Percentiles rank a stretch among this genome's conserved stretches.
phyloP scores from a whole-genome alignment of 92 coral and sea anemone genomes.

The Pocillopora meandrina region DNA sequence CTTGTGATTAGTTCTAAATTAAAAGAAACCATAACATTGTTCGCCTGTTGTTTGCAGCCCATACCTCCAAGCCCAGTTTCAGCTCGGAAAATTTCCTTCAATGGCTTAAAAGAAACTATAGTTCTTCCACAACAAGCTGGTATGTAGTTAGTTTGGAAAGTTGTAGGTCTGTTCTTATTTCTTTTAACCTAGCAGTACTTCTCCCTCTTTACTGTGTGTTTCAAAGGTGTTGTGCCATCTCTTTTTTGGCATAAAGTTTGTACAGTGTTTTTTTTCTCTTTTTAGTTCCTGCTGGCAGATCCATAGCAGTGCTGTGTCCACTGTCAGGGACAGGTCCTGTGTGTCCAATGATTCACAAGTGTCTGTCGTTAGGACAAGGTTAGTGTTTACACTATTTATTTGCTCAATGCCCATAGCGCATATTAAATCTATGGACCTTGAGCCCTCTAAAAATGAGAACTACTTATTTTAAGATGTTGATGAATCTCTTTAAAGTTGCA shows the following conservation, averaged over 20 bases:
- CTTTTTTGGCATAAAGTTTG: neutral
- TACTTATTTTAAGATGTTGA: too few relatives aligned
- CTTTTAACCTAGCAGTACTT: too few relatives aligned
- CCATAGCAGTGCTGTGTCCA: conserved; percentile 96
- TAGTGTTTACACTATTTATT: neutral
- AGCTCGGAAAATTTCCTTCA: conserved; percentile 90
- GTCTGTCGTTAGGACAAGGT: conserved; percentile 96
- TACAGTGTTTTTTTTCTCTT: neutral
- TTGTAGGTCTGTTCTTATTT: too few relatives aligned
- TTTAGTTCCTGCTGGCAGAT: conserved; percentile 82
- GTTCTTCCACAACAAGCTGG: conserved; percentile 84
- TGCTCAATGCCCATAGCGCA: neutral
- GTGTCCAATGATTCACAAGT: conserved; percentile 94
- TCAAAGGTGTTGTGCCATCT: too few relatives aligned
- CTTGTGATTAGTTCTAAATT: too few relatives aligned
- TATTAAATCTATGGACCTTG: neutral
- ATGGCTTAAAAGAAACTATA: conserved; percentile 87
- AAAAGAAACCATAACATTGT: neutral
- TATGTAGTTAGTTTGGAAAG: conserved; percentile 15
- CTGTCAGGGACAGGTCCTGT: conserved; percentile 90
- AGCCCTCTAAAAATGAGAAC: too few relatives aligned
- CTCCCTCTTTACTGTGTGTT: too few relatives aligned
- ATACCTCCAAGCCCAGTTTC: conserved; percentile 88
- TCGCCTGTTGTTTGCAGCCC: conserved; percentile 51
- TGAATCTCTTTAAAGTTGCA: too few relatives aligned